Base-by-base conservation (phyloP, 37 sponge, comb jelly and placozoan genomes). In the Eunapius fragilis region DNA sequence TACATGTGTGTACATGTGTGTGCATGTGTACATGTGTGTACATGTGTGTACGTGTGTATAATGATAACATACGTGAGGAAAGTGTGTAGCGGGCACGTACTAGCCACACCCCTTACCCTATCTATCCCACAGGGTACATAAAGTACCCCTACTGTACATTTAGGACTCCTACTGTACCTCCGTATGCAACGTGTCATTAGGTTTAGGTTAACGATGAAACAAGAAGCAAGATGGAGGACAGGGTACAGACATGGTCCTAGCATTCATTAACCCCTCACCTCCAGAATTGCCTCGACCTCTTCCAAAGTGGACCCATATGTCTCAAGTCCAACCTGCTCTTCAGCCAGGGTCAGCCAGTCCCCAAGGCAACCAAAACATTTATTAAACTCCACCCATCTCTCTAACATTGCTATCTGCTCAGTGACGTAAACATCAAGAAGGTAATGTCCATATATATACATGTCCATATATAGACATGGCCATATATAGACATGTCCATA, bases 301-400 rank as follows among this genome's bases (percentile, higher is more conserved):
- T 72, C n/a, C 32, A 80, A 7, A 31, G 49, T 24, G 74, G 72
- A 50, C 58, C 87, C 87, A 72, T 86, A 86, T 0, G 74, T 58
- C 19, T 79, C 80, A 67, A 0, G 41, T 17, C 50, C 4, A 49
- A 86, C 74, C 26, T 80, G 36, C 26, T 45, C 71, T 67, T 86
- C 80, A 6, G 67, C 67, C 24, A 30, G 80, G 32, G 32, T 27
- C 17, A 86, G 19, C 87, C 87, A 86, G 27, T 49, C 47, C 25
- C 41, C 67, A 49, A 79, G 80, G 10, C 69, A 58, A 23, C n/a
- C 9, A 37, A n/a, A 72, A 23, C 24, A 27, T 2, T 24, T 19
- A 0, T 71, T 2, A 49, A 86, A 86, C 23, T 17, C 35, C 23
- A 3, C 26, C 87, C 87, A 86, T 45, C 47, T 45, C 47, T 45